phyloP scores from a whole-genome alignment of 2,888 invertebrate genomes.

The Achlya flavicornis region DNA sequence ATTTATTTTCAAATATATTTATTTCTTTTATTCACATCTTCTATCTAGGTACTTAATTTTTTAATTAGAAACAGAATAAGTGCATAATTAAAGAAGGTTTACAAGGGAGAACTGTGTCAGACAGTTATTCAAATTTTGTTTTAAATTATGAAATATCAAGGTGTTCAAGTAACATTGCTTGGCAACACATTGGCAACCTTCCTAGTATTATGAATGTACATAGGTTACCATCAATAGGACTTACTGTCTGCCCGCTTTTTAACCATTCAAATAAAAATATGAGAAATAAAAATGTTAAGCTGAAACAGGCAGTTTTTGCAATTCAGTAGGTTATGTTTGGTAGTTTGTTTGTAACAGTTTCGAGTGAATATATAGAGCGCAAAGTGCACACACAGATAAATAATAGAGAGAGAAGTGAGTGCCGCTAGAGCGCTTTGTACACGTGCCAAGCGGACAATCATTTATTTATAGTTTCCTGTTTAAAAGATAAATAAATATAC shows the following conservation, averaged over 20 bases:
- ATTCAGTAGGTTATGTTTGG: background rate
- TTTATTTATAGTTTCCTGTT: background rate
- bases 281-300: background rate
- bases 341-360: constrained; percentile 7
- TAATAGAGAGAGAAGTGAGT: constrained; percentile 1
- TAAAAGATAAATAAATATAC: background rate
- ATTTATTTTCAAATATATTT: too few species aligned
- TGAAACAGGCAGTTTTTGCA: background rate
- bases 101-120: background rate
- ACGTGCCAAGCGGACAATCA: background rate
- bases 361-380: background rate
- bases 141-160: background rate
- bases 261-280: too few species aligned
- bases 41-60: background rate
- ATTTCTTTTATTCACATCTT: too few species aligned
- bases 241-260: too few species aligned
- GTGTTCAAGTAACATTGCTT: too few species aligned
- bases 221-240: too few species aligned
- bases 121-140: background rate
- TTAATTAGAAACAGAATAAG: background rate
- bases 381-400: background rate
- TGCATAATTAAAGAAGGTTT: background rate
- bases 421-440: background rate
- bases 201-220: too few species aligned
- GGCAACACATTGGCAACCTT: too few species aligned